These are phyloP conservation scores for Leucopternis melanops DNA, from an alignment of 2,113 vertebrate species.

Conservation along the genomic window DNA sequence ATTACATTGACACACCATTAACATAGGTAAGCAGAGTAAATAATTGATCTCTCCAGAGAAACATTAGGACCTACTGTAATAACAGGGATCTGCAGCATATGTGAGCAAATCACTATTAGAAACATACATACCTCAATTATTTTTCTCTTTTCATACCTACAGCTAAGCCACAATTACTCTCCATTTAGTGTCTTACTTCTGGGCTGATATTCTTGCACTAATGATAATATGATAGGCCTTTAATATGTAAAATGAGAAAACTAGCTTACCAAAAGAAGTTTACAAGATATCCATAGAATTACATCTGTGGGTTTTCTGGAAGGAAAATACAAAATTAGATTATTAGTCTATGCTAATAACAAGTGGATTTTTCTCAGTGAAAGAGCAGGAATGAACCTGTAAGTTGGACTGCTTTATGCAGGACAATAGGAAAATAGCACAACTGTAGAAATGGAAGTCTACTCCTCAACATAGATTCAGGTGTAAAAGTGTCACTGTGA, in stretches of 20 bases:
- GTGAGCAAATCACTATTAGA: not conserved
- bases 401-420: not conserved
- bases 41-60: constrained; percentile 49
- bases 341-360: not conserved
- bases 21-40: constrained; percentile 56
- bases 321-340: not conserved
- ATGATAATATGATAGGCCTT: not conserved
- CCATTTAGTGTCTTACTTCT: not conserved
- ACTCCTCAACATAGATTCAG: not conserved
- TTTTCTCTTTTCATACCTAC: not conserved
- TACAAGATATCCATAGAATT: not conserved
- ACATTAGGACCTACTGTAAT: constrained; percentile 10
- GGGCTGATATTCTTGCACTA: not conserved
- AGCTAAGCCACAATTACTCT: not conserved
- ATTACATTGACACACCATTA: constrained; percentile 52
- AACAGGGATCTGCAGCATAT: not conserved
- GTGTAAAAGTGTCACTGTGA: not conserved
- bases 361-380: not conserved
- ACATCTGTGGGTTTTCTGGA: accelerated
- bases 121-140: not conserved
- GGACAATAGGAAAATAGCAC: not conserved
- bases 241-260: not conserved
- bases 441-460: not conserved
- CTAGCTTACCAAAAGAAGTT: not conserved
- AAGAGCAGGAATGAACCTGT: not conserved